Base-by-base conservation (phyloP, 37 sponge, comb jelly and placozoan genomes). In the Aplysina aerophoba region DNA sequence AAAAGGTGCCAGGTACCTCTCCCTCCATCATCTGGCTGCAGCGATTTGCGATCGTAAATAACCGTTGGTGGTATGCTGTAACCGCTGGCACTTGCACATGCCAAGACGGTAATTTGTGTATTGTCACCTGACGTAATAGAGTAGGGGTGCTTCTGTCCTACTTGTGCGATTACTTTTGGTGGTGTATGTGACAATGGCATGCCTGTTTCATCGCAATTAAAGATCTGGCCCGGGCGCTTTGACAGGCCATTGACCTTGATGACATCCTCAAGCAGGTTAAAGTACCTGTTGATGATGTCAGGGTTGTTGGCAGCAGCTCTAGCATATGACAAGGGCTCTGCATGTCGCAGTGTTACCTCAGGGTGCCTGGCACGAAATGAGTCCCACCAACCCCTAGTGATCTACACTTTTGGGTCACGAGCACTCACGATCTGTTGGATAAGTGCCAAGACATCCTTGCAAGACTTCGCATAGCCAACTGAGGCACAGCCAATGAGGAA, bases 1-100 rank as follows among this genome's bases (percentile, higher is more conserved):
- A 92, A 59, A 81, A 1, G 13, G 92, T 85, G 0, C 92, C 92
- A 13, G 88, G 86, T 0, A 92, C 82, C 30, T 92, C 92, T 0
- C 87, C 86, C 36, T 20, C 28, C 1, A 78, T 71, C 20, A 87
- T 0, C 14, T 80, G 57, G 21, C 0, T 33, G 0, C 55, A 59
- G 0, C 84, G 55, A 31, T 39, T 81, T 84, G 0, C 86, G 44
- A 15, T 92, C 68, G 19, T 44, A 88, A 12, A 92, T 80, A 1
- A 92, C 86, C 57, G 88, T 55, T 0, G 92, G 92, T 2, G 92
- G 92, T 44, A 91, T 54, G 21, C 37, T 3, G 17, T 40, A 50
- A 25, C 92, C 88, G 36, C 73, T 39, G 0, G 88, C 92, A 88
- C 61, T 82, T 0, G 38, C 21, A 88, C 89, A 85, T 15, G 86